Conservation (phyloP, 2,797 vertebrate species). For the Picus viridis region DNA sequence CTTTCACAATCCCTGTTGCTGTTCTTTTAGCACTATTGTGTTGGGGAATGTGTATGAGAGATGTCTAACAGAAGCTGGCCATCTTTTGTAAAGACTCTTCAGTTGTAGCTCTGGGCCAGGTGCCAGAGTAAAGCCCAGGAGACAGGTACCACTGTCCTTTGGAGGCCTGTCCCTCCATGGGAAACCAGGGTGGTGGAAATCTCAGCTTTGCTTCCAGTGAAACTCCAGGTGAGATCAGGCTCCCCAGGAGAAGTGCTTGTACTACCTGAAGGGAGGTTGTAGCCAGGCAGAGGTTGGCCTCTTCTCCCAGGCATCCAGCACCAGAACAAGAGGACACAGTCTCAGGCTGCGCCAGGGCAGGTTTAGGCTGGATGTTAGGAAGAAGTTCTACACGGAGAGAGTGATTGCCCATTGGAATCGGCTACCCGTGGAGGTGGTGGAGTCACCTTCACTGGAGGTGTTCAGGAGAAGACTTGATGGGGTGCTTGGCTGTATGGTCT, state of each 20-base stretch:
- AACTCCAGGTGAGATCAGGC: background rate
- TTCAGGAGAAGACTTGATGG: no score
- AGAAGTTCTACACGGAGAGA: no score
- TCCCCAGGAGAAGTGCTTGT: background rate
- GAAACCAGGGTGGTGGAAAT: background rate
- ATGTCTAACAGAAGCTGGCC: background rate
- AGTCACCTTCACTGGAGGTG: no score
- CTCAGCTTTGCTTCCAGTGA: background rate
- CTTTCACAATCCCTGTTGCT: background rate
- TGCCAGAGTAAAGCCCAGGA: background rate
- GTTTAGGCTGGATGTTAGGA: no score
- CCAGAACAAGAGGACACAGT: no score
- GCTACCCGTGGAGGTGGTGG: no score
- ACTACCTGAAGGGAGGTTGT: no score
- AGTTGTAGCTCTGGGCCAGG: background rate
- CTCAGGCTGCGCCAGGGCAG: no score
- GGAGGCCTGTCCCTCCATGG: background rate
- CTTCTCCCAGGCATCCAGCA: no score
- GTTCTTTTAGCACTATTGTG: background rate
- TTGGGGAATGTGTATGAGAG: accelerated
- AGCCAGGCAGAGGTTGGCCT: no score
- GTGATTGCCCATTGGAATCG: no score
- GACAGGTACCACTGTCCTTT: background rate
- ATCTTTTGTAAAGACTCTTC: background rate
- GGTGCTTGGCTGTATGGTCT: no score